phyloP scores from a whole-genome alignment of 2,113 vertebrate genomes.

The Chlorocebus sabaeus region DNA sequence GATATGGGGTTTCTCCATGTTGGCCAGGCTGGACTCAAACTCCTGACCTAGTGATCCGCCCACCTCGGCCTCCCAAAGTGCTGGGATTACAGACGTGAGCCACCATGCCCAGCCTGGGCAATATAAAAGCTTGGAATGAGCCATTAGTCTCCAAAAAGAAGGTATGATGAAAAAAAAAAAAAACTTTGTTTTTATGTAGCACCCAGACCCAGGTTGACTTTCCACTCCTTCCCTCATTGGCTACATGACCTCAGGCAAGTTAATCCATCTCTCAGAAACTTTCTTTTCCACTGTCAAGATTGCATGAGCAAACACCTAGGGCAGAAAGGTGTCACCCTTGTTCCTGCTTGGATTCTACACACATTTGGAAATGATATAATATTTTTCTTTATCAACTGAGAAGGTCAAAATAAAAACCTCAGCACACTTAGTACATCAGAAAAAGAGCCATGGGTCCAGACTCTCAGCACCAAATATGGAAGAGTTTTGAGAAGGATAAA shows the following conservation, averaged over 20 bases:
- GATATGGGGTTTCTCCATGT: no score
- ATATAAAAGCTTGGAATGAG: background rate
- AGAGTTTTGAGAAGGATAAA: background rate
- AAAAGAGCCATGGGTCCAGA: background rate
- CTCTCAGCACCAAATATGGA: background rate
- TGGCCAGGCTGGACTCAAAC: no score
- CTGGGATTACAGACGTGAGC: no score
- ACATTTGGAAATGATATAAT: slow-evolving; percentile 13
- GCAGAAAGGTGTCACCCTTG: background rate
- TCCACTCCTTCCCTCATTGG: background rate
- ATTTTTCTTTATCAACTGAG: background rate
- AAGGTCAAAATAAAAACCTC: slow-evolving; percentile 18
- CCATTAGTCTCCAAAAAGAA: background rate
- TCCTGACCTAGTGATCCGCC: no score
- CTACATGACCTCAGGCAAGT: background rate
- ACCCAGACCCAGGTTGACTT: background rate
- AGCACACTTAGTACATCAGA: background rate
- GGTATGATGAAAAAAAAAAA: background rate
- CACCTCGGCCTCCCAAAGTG: no score
- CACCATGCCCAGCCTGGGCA: no score
- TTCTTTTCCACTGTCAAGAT: background rate
- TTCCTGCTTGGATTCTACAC: background rate
- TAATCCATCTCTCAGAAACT: background rate
- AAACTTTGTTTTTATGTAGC: background rate
- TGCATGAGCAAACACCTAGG: background rate